A percentile compares a stretch with the other conserved stretches of the same genome.
phyloP scores from a whole-genome alignment of 2,797 vertebrate genomes.

The Esox masquinongy region DNA sequence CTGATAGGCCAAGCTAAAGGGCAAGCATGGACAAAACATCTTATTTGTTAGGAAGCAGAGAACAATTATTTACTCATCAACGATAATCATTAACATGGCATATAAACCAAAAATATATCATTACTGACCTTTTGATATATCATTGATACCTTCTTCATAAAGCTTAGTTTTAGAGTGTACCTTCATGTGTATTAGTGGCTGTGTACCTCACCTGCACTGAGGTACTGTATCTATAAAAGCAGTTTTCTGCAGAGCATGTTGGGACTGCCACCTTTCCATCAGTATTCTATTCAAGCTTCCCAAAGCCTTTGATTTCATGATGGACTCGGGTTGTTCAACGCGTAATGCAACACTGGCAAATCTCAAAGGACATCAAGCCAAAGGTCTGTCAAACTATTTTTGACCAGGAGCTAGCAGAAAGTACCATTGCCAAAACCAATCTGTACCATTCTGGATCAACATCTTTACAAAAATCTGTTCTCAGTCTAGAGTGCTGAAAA shows the following conservation, averaged over 20 bases:
- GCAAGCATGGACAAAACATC: not conserved
- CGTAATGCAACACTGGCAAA: conserved; percentile 66
- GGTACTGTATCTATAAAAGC: conserved; percentile 54
- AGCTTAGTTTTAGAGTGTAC: not conserved
- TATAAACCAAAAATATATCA: not conserved
- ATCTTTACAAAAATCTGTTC: conserved; percentile 36
- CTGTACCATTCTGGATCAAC: conserved; percentile 32
- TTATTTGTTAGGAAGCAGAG: not conserved
- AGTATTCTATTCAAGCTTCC: conserved; percentile 69
- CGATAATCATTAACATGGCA: not conserved
- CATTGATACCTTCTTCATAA: not conserved
- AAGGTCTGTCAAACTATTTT: conserved; percentile 55
- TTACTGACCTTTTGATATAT: not conserved
- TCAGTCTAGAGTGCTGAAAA: conserved; percentile 19
- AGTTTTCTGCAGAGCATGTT: conserved; percentile 61
- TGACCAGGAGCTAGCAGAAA: conserved; percentile 37
- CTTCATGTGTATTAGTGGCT: not conserved
- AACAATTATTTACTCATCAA: not conserved
- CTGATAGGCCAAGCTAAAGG: not conserved
- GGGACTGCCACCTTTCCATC: conserved; percentile 65
- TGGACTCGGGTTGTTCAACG: conserved; percentile 69
- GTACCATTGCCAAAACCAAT: conserved; percentile 18
- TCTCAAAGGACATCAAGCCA: conserved; percentile 60
- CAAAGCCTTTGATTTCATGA: conserved; percentile 75
- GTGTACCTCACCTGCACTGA: conserved; percentile 31